These are phyloP conservation scores for Sus cebifrons DNA, from an alignment of 2,797 vertebrate genomes.

Conservation along the genomic window DNA sequence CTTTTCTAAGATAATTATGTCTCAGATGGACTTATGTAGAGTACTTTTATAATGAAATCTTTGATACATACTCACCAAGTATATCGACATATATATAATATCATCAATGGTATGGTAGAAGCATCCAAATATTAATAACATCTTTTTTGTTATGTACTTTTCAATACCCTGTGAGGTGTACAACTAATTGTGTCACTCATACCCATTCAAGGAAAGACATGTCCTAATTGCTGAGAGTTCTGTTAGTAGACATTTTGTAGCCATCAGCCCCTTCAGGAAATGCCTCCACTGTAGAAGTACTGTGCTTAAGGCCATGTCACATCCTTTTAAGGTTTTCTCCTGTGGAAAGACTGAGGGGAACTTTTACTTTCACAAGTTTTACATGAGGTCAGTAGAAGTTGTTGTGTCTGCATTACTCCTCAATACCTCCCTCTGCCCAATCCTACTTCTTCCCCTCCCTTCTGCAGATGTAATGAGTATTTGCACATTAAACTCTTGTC, in stretches of 20 bases:
- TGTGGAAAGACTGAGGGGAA: neutral
- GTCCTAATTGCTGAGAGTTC: neutral
- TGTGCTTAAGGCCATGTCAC: rapidly evolving
- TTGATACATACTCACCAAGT: neutral
- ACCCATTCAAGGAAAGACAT: neutral
- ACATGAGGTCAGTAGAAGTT: neutral
- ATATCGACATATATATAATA: neutral
- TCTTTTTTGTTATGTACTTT: neutral
- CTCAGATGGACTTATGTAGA: neutral
- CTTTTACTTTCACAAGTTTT: neutral
- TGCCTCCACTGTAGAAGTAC: neutral
- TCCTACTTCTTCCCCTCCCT: neutral
- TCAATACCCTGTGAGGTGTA: neutral
- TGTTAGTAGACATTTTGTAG: neutral
- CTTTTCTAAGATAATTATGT: neutral
- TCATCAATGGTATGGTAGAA: neutral
- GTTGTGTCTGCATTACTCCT: neutral
- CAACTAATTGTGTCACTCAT: neutral
- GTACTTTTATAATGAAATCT: neutral
- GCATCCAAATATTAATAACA: neutral
- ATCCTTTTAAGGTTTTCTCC: neutral
- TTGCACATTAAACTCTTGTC: neutral
- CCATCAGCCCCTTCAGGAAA: neutral
- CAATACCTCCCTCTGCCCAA: neutral
- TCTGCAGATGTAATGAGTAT: neutral